Evolutionary conservation across 2,797 vertebrate species (phyloP), one percentile per base, ranked within the genome.

Genomic region (Squalus acanthias): DNA sequence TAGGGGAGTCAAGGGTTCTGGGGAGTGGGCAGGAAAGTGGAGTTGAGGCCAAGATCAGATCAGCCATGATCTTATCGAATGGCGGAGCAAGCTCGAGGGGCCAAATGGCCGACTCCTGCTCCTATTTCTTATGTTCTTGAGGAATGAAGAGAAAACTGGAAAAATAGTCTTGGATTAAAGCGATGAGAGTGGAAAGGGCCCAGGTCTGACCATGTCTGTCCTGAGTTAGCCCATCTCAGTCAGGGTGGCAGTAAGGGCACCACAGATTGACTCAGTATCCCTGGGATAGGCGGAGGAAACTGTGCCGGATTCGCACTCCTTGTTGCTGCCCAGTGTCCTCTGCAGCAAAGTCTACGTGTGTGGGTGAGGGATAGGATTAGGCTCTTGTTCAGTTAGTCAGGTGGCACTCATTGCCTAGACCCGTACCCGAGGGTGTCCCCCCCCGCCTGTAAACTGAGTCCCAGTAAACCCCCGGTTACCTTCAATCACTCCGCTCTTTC

Each of bases 81-180:
- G 12, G 53, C 53, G 53, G 53, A 57, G 53, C 53, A 57, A 57
- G 53, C 53, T 5, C 53, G 39, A 39, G 39, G 39, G 39, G 39
- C 39, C 39, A 39, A 39, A 39, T 39, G 39, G 39, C 39, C 39
- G 39, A 39, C 39, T 39, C 39, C 39, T 39, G 39, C 39, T 79
- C 97, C 98, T 39, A 39, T 39, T 39, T 39, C 39, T 39, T 39
- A 39, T 39, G 39, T 57, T 57, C 53, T 2, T 2, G 53, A 57
- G 53, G 53, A 76, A n/a, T 76, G 1, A 12, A 26, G 33, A 76
- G 9, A 76, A 76, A 76, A 33, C 29, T 9, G 26, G 72, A 33
- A 33, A 63, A 63, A 63, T 63, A 8, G 7, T 63, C 10, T 76
- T 33, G 1, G 29, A 76, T 76, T 76, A n/a, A 76, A 12, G 74